Evolutionary conservation across 2,797 vertebrate species (phyloP).

Genomic region (Coregonus suidteri): DNA sequence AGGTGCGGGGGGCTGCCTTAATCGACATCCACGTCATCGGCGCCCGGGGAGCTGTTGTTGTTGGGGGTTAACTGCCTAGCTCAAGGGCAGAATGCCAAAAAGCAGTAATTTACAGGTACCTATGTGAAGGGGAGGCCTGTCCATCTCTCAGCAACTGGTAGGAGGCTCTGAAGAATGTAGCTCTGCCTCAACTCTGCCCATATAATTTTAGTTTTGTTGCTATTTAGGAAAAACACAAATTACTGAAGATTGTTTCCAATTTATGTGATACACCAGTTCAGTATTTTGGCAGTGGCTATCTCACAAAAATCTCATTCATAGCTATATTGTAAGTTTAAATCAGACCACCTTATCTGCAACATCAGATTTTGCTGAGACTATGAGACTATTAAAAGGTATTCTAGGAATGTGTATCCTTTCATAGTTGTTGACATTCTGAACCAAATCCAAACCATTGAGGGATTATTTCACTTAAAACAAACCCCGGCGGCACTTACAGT

Average conservation of each 20-base stretch:
- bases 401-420: neutral
- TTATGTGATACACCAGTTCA: too few relatives aligned
- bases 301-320: neutral
- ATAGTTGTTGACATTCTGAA: too few relatives aligned
- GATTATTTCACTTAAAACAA: neutral
- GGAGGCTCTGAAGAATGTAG: conserved; percentile 43
- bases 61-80: too few relatives aligned
- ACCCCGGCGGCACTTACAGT: neutral
- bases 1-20: too few relatives aligned
- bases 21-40: too few relatives aligned
- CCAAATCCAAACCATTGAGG: too few relatives aligned
- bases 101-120: conserved; percentile 48
- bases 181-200: conserved; percentile 14
- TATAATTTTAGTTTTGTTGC: neutral
- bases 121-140: conserved; percentile 16
- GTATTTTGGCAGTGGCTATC: neutral
- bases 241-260: neutral
- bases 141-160: conserved; percentile 42
- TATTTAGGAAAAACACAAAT: neutral
- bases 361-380: too few relatives aligned
- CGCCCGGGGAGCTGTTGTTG: too few relatives aligned
- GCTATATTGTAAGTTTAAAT: neutral
- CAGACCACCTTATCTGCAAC: too few relatives aligned
- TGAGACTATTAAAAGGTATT: too few relatives aligned
- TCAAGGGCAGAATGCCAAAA: neutral